Evolutionary conservation across 2,797 vertebrate species (phyloP).

Genomic region (Poecile montanus): DNA sequence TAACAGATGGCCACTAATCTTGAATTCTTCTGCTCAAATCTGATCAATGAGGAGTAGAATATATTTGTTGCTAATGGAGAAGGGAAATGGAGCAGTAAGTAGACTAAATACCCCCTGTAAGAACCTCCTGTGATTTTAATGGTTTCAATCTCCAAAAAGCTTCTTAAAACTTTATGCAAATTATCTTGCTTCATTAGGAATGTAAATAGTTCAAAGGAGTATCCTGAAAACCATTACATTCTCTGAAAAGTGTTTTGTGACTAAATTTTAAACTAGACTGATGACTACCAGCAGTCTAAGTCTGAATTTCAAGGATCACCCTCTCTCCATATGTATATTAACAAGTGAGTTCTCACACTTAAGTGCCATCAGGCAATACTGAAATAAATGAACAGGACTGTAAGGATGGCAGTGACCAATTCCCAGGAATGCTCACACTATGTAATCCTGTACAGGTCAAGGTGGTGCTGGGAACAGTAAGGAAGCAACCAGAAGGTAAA

Average conservation of each 20-base stretch:
- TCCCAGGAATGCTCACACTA: background rate
- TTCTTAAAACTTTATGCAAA: background rate
- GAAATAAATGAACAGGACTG: accelerated
- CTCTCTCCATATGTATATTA: background rate
- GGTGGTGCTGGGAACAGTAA: background rate
- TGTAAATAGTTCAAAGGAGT: background rate
- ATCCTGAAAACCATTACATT: background rate
- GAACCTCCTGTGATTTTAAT: background rate
- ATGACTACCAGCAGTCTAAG: background rate
- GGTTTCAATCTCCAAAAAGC: background rate
- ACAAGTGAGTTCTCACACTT: background rate
- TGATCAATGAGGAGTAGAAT: background rate
- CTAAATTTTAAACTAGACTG: background rate
- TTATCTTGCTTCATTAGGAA: background rate
- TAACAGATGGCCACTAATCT: background rate
- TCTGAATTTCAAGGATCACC: background rate
- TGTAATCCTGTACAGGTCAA: background rate
- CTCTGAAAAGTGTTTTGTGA: background rate
- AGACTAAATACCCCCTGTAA: background rate
- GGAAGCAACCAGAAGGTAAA: background rate
- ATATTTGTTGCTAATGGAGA: background rate
- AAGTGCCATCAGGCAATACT: background rate
- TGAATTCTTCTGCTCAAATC: background rate
- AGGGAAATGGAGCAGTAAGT: background rate
- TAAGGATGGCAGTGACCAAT: background rate